Conservation (phyloP, 2,888 invertebrate genomes). For the Iphiclides podalirius region DNA sequence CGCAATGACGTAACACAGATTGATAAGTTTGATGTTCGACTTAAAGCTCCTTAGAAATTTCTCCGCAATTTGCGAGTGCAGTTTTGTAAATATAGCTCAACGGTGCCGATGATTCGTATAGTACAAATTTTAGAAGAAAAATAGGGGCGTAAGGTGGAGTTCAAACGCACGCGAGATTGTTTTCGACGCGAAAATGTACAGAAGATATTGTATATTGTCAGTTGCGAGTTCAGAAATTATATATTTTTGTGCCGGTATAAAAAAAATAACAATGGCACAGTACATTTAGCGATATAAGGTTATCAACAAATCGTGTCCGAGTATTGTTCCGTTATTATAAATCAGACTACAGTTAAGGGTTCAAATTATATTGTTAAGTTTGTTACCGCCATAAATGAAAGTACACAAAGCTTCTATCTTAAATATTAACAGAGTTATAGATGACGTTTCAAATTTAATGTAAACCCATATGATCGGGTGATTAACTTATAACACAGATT, state of each 20-base stretch:
- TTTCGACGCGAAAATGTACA: no score
- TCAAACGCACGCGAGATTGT: no score
- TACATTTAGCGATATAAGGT: neutral
- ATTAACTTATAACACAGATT: slow-evolving; percentile 17
- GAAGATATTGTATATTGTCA: no score
- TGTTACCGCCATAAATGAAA: slow-evolving; percentile 25
- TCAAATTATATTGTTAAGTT: slow-evolving; percentile 27
- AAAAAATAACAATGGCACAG: neutral
- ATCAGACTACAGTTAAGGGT: slow-evolving; percentile 19
- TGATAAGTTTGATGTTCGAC: no score
- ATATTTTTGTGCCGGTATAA: neutral
- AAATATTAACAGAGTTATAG: slow-evolving; percentile 9
- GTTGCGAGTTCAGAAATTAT: no score
- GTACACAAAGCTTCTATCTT: slow-evolving; percentile 21
- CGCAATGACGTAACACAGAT: no score
- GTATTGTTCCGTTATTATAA: slow-evolving; percentile 8
- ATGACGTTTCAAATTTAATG: slow-evolving; percentile 17
- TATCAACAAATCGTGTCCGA: slow-evolving; percentile 4
- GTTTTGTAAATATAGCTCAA: no score
- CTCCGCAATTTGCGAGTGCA: no score
- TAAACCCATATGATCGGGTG: slow-evolving; percentile 13
- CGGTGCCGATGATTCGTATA: no score
- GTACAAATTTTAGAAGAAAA: no score
- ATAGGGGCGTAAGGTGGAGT: no score
- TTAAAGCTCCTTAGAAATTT: no score